Evolutionary conservation across 2,888 invertebrate genomes (phyloP), one percentile per base, ranked within the genome.

Genomic region (Eilema sororculum): DNA sequence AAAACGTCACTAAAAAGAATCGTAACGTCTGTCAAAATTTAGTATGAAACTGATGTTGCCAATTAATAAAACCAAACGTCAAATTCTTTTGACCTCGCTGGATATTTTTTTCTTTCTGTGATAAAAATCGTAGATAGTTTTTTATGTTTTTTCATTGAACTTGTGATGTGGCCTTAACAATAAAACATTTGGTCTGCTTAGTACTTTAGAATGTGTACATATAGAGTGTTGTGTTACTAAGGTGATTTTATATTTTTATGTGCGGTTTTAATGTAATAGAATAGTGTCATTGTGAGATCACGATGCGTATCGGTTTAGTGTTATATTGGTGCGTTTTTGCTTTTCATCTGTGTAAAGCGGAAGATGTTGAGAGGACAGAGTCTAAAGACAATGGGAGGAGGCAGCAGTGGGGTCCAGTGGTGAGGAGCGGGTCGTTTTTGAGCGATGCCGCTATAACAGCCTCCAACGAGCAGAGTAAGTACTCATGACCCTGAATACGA

Each of bases 241-340:
- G 87, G 90, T 89, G 87, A 82, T 89, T 86, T 89, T 87, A 80
- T 92, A 87, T 90, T 87, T 83, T 89, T 78, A 81, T 79, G 88
- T 90, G 86, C 87, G 87, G 87, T 28, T 91, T n/a, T 88, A 87
- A 86, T 91, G 87, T 84, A 87, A 84, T 92, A 90, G 90, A 87
- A 84, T 92, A 90, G 91, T 94, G 93, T 92, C 90, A 93, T 93
- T 90, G 89, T 88, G 83, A 89, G 88, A 91, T 93, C 92, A 95
- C 93, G 89, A 95, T 95, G 95, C 95, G 94, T 93, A 90, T 95
- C 91, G 93, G 92, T 92, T 89, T 94, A 87, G 90, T 94, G 88
- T 89, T 95, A 80, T 95, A 94, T 92, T 95, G 94, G 94, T 95
- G 94, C 92, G 93, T 95, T 89, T 92, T 93, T 85, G 93, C 90